These are phyloP conservation scores for Dinothrombium tinctorium DNA, from an alignment of 1,140 invertebrate species.

Conservation along the genomic window DNA sequence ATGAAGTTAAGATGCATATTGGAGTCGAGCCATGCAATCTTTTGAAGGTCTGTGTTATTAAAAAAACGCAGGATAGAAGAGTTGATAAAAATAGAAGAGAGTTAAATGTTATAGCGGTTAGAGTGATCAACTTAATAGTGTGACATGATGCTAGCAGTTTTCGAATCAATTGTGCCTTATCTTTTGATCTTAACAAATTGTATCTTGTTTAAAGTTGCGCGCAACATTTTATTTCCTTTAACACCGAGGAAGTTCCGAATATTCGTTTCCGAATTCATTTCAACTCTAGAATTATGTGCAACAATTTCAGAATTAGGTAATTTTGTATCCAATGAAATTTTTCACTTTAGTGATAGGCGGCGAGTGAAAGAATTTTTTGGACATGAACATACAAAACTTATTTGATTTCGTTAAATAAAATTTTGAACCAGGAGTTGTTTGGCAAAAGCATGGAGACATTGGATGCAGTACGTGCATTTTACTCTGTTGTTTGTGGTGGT, in stretches of 20 bases:
- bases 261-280: constrained; percentile 14
- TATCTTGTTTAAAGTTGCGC: constrained; percentile 9
- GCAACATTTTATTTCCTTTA: constrained; percentile 8
- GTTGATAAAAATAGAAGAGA: too few relatives aligned
- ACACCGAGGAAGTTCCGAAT: constrained; percentile 5
- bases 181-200: constrained; percentile 12
- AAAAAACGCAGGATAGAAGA: too few relatives aligned
- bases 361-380: not conserved
- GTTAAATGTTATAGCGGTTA: too few relatives aligned
- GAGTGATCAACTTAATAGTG: too few relatives aligned
- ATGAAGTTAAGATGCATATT: too few relatives aligned
- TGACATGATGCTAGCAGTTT: too few relatives aligned
- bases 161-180: constrained; percentile 12
- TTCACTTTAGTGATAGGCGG: not conserved
- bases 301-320: constrained; percentile 17
- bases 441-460: constrained; percentile 15
- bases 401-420: constrained; percentile 1
- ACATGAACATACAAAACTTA: not conserved
- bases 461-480: constrained; percentile 11
- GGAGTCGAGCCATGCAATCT: too few relatives aligned
- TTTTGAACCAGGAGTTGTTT: constrained; percentile 13
- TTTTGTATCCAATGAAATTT: not conserved
- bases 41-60: too few relatives aligned
- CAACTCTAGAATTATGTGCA: constrained; percentile 16
- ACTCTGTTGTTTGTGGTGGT: constrained; percentile 14